A percentile compares a stretch with the other conserved stretches of the same genome.
Evolutionary conservation across 2,797 vertebrate genomes (phyloP).

Genomic region (Petrocephalus schoutedeni): DNA sequence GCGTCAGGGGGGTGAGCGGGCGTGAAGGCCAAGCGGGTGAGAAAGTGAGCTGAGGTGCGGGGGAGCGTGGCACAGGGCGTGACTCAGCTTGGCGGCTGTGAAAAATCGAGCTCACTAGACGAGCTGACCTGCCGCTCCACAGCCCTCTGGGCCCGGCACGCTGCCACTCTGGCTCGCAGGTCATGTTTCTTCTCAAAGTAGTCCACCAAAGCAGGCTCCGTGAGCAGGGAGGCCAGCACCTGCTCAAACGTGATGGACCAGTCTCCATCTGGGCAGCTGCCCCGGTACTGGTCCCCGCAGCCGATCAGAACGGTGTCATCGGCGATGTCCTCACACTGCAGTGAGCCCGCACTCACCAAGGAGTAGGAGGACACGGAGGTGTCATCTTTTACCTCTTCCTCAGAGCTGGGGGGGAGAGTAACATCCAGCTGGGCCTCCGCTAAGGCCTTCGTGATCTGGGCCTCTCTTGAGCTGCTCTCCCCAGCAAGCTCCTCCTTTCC

Average conservation of each 20-base stretch:
- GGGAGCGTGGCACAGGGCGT: too few relatives aligned
- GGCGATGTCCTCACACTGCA: slow-evolving; percentile 82
- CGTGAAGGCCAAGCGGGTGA: not conserved
- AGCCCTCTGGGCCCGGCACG: slow-evolving; percentile 71
- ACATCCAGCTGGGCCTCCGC: slow-evolving; percentile 69
- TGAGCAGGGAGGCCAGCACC: slow-evolving; percentile 89
- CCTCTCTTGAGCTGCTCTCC: slow-evolving; percentile 51
- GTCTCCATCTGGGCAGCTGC: slow-evolving; percentile 73
- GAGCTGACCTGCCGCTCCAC: slow-evolving; percentile 86
- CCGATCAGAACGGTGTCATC: slow-evolving; percentile 81
- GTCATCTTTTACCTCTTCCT: slow-evolving; percentile 86
- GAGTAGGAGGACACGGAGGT: slow-evolving; percentile 88
- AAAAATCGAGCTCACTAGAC: slow-evolving; percentile 78
- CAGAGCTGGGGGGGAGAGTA: slow-evolving; percentile 52
- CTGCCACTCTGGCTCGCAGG: slow-evolving; percentile 70
- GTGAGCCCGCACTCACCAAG: slow-evolving; percentile 79
- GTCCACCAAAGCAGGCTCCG: slow-evolving; percentile 84
- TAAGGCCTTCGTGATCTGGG: slow-evolving; percentile 56
- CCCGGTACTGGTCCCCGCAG: slow-evolving; percentile 54
- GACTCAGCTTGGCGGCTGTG: slow-evolving; percentile 65
- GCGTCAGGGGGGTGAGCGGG: not conserved
- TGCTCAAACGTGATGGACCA: slow-evolving; percentile 97
- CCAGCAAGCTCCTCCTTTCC: slow-evolving; percentile 42
- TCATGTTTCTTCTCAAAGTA: slow-evolving; percentile 87
- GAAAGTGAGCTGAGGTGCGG: not conserved